Evolutionary conservation across 1,140 invertebrate species (phyloP), one percentile per base, ranked within the genome.

Genomic region (Calephelis virginiensis): DNA sequence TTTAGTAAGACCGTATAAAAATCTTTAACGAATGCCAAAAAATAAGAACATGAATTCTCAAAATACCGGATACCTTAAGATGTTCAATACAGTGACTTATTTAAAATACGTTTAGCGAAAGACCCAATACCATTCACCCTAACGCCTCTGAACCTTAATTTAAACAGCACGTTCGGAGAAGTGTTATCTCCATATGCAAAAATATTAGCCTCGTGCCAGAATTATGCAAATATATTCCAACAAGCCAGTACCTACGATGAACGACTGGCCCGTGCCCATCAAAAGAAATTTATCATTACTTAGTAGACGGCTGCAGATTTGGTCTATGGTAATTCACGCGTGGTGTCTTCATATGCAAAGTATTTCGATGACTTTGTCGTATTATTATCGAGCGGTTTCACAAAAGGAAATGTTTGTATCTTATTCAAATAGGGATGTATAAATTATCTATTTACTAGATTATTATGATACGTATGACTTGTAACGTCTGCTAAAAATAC

Each of bases 281-380:
- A 67, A 78, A 71, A 75, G 77, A 75, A 74, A 74, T 80, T 72
- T 80, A 84, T 85, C 83, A 74, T 77, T 71, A 84, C 73, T 70
- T 73, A 83, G 79, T 82, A 74, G 74, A 67, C 74, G 69, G 68
- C 70, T 76, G 78, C 78, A 83, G 82, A 82, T 79, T 71, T 77
- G 71, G 72, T 40, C 67, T 87, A 88, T 89, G 86, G 71, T 82
- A 88, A 89, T 89, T 72, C 76, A 78, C 86, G 82, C 85, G 85
- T 89, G 88, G 83, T 85, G 81, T 82, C 78, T 90, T 90, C 83
- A 78, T 90, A 90, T 90, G 84, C 81, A 81, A 88, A 89, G 74
- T 67, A 80, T 70, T 72, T 48, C 60, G 13, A 50, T 50, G 13
- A 5, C 70, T 77, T 75, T 74, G 72, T 75, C 46, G 64, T 60